Base-by-base conservation (phyloP, 2,888 invertebrate species). In the Agrypnus murinus region DNA sequence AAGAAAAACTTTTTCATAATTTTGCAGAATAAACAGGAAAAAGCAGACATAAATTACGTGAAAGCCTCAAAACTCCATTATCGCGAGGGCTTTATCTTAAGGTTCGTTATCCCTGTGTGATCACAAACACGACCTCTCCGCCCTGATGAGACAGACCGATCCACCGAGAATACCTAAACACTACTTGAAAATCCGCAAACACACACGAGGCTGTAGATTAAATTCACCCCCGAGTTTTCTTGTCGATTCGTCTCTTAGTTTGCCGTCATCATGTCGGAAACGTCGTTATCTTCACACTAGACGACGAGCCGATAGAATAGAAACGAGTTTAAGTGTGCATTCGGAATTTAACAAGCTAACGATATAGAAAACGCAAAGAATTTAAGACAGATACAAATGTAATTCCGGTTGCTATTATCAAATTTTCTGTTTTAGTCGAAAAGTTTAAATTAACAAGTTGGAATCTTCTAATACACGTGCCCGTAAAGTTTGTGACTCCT, bases 181-280 rank as follows among this genome's bases (percentile, higher is more conserved):
- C 84, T 84, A 84, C 84, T 85, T 84, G 84, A 83, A 83, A 85
- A 85, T 84, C 85, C 83, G 83, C 83, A 83, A 84, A 85, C 84
- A 84, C 82, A 78, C 82, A 78, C 78, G 77, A 79, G 77, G 74
- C 79, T 79, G 81, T 80, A 83, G 84, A 84, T 84, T 84, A 84
- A 84, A 84, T 84, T 84, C 83, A 80, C 82, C 83, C 84, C 80
- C 65, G 65, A 69, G 74, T 82, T 81, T 82, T 80, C 80, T 77
- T 83, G 83, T 83, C 84, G 84, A 84, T 83, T 83, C 84, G 84
- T 83, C 84, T 83, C 81, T 82, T 83, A 83, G 82, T 82, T 82
- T 82, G 80, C 81, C 81, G 82, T 84, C 83, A 80, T 83, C 83
- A 81, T 83, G 84, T 83, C 82, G 82, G 79, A 82, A 84, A 84